phyloP scores from a whole-genome alignment of 2,113 vertebrate genomes.

The Stigmatopora argus region DNA sequence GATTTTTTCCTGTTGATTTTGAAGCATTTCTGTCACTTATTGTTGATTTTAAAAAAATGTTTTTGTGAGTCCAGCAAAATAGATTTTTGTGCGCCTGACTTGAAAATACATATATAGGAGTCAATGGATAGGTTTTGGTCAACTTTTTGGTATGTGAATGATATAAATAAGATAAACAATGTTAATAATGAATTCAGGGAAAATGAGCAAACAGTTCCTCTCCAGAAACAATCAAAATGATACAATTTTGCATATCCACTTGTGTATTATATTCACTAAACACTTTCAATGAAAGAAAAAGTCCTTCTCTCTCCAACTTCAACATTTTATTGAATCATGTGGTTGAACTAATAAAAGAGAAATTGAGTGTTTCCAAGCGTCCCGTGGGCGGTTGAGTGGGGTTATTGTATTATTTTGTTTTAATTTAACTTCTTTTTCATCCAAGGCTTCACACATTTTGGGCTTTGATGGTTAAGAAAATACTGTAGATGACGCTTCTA shows the following conservation, averaged over 20 bases:
- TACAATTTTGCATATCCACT: not conserved
- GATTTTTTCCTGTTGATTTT: not conserved
- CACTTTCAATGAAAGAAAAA: not conserved
- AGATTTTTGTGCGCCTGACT: too few relatives aligned
- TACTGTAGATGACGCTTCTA: slow-evolving; percentile 40
- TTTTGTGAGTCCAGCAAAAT: too few relatives aligned
- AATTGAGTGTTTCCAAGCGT: not conserved
- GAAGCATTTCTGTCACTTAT: too few relatives aligned
- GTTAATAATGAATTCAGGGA: too few relatives aligned
- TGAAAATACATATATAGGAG: too few relatives aligned
- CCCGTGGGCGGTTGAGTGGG: slow-evolving; percentile 1
- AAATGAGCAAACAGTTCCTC: not conserved
- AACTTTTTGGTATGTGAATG: too few relatives aligned
- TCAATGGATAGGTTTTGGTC: too few relatives aligned
- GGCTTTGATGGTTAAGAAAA: slow-evolving; percentile 15
- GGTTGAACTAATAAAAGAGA: slow-evolving; percentile 13
- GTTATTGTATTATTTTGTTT: slow-evolving; percentile 9
- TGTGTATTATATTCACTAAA: not conserved
- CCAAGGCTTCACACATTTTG: slow-evolving; percentile 52
- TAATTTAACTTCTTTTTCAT: slow-evolving; percentile 53
- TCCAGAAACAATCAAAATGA: not conserved
- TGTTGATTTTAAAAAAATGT: too few relatives aligned
- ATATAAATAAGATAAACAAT: too few relatives aligned
- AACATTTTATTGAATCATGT: slow-evolving; percentile 5
- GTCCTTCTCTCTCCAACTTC: slow-evolving; percentile 1